Conservation (phyloP, 2,888 invertebrate species). For the Microdon myrmicae region DNA sequence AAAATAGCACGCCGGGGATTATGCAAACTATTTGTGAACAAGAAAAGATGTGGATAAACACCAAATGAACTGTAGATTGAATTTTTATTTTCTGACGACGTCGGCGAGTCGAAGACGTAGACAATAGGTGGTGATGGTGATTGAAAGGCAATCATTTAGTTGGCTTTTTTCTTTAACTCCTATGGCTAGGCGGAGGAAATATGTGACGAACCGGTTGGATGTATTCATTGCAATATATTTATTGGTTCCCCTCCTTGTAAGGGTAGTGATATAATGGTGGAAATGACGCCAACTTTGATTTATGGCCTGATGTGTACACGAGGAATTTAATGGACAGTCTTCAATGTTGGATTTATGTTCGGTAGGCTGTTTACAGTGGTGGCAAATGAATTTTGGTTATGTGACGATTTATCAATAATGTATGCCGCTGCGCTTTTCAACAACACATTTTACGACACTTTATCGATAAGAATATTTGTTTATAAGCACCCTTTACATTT, state of each 20-base stretch:
- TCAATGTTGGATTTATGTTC: conserved; percentile 38
- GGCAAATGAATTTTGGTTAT: conserved; percentile 1
- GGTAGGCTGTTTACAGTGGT: conserved; percentile 23
- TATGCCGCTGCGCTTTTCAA: too few species aligned
- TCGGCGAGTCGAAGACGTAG: conserved; percentile 2
- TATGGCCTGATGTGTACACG: conserved; percentile 22
- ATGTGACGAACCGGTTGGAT: conserved; percentile 30
- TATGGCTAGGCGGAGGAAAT: neutral
- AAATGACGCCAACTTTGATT: conserved; percentile 39
- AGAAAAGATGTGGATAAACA: too few species aligned
- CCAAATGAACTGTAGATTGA: too few species aligned
- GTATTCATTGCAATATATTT: conserved; percentile 40
- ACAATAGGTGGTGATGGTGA: neutral
- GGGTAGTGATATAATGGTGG: neutral
- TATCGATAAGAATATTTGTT: too few species aligned
- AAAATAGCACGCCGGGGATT: conserved; percentile 10
- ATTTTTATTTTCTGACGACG: too few species aligned
- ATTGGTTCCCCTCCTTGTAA: conserved; percentile 27
- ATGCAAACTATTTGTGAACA: too few species aligned
- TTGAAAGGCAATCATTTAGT: conserved; percentile 14
- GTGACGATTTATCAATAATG: conserved; percentile 10
- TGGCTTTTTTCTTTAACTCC: neutral
- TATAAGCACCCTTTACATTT: too few species aligned
- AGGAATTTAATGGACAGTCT: conserved; percentile 18
- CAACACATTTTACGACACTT: too few species aligned